phyloP scores from a whole-genome alignment of 2,888 invertebrate genomes.

The Tridacna crocea region DNA sequence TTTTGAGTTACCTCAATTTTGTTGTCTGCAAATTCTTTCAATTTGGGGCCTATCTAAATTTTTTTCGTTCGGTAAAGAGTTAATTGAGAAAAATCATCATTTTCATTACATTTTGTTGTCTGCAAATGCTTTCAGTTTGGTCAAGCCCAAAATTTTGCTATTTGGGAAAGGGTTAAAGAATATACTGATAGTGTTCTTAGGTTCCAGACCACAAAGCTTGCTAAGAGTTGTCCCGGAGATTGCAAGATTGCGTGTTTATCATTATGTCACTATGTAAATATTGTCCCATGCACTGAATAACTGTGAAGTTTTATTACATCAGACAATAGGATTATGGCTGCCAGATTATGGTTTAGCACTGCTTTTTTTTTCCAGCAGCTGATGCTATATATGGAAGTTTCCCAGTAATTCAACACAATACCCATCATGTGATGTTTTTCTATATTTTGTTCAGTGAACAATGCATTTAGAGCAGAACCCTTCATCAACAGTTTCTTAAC shows the following conservation, averaged over 20 bases:
- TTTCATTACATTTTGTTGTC: too few species aligned
- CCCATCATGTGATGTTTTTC: neutral
- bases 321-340: conserved; percentile 23
- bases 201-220: neutral
- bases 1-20: too few species aligned
- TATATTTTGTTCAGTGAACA: too few species aligned
- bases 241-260: conserved; percentile 5
- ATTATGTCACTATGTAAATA: conserved; percentile 23
- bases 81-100: too few species aligned
- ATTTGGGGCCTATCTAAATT: too few species aligned
- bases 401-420: neutral
- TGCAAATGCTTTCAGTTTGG: neutral
- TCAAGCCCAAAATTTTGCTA: neutral
- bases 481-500: too few species aligned
- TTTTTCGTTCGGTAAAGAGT: too few species aligned
- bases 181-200: neutral
- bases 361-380: conserved; percentile 5
- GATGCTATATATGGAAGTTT: conserved; percentile 14
- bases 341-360: conserved; percentile 5
- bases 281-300: conserved; percentile 12
- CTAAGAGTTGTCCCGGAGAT: too few species aligned
- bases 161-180: neutral
- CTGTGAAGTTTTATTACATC: conserved; percentile 7
- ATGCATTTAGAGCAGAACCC: too few species aligned
- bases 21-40: too few species aligned